A percentile compares a stretch with the other conserved stretches of the same genome.
Conservation (phyloP, 2,113 vertebrate species). For the Callocephalon fimbriatum region DNA sequence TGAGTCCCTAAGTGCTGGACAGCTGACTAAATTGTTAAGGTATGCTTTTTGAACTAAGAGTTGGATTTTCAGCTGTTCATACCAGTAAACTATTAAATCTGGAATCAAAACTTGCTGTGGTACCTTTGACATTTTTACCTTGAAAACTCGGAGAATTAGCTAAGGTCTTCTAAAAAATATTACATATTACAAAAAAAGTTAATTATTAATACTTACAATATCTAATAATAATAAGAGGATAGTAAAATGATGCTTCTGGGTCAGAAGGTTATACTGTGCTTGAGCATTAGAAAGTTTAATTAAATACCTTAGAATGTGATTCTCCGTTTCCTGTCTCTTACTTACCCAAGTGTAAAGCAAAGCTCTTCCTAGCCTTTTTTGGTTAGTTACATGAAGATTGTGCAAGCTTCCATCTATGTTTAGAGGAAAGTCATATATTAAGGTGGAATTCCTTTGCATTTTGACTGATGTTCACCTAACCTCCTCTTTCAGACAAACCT, state of each 20-base stretch:
- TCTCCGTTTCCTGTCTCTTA: neutral
- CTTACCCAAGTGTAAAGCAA: neutral
- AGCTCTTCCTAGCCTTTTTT: neutral
- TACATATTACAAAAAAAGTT: neutral
- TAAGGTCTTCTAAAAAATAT: neutral
- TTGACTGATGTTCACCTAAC: neutral
- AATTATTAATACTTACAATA: neutral
- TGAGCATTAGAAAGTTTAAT: neutral
- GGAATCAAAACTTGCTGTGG: neutral
- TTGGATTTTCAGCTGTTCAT: conserved; percentile 18
- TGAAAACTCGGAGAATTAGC: neutral
- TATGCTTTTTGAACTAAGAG: neutral
- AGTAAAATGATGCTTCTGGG: neutral
- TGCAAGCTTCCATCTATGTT: neutral
- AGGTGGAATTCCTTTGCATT: neutral
- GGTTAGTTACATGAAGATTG: neutral
- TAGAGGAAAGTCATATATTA: neutral
- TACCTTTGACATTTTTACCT: neutral
- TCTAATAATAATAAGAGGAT: neutral
- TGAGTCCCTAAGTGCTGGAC: neutral
- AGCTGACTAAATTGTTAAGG: conserved; percentile 4
- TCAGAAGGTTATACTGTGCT: neutral
- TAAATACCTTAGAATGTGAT: neutral
- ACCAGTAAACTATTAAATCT: neutral
- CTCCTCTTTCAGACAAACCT: neutral